phyloP scores from a whole-genome alignment of 2,888 invertebrate genomes.

The Heteromurus nitidus region DNA sequence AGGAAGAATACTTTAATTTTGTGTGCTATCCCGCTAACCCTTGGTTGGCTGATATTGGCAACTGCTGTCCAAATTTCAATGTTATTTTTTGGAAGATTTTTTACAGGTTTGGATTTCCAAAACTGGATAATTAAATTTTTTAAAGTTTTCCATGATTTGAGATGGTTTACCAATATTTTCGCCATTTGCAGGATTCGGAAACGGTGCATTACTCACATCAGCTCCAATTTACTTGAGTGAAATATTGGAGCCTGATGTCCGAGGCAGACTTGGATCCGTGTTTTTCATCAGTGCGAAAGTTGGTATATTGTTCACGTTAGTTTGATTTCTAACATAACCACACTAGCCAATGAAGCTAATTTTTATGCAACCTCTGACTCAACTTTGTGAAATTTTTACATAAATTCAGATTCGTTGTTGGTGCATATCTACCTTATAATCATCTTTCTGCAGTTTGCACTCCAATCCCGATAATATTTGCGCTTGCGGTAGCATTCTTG shows the following conservation, averaged over 20 bases:
- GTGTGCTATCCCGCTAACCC: slow-evolving; percentile 78
- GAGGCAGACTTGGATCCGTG: slow-evolving; percentile 88
- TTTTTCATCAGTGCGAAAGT: slow-evolving; percentile 84
- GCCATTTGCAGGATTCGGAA: slow-evolving; percentile 74
- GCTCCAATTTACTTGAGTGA: slow-evolving; percentile 77
- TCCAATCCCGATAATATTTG: slow-evolving; percentile 80
- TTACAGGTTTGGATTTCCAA: too few relatives aligned
- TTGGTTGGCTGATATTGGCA: slow-evolving; percentile 80
- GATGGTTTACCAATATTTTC: too few relatives aligned
- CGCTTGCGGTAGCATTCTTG: slow-evolving; percentile 82
- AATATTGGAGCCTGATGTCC: slow-evolving; percentile 80
- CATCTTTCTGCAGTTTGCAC: slow-evolving; percentile 80
- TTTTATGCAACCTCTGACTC: neutral
- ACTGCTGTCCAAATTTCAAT: slow-evolving; percentile 76
- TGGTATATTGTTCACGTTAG: slow-evolving; percentile 80
- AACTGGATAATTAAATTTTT: too few relatives aligned
- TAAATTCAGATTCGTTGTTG: slow-evolving; percentile 81
- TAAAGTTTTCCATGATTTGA: too few relatives aligned
- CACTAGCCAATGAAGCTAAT: neutral
- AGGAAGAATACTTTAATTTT: slow-evolving; percentile 79
- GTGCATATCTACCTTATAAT: slow-evolving; percentile 83
- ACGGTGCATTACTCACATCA: slow-evolving; percentile 75
- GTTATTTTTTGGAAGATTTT: slow-evolving; percentile 64
- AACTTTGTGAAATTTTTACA: too few relatives aligned
- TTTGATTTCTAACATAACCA: neutral